These are phyloP conservation scores for Hoplostethus atlanticus DNA, from an alignment of 2,797 vertebrate species.

Conservation along the genomic window DNA sequence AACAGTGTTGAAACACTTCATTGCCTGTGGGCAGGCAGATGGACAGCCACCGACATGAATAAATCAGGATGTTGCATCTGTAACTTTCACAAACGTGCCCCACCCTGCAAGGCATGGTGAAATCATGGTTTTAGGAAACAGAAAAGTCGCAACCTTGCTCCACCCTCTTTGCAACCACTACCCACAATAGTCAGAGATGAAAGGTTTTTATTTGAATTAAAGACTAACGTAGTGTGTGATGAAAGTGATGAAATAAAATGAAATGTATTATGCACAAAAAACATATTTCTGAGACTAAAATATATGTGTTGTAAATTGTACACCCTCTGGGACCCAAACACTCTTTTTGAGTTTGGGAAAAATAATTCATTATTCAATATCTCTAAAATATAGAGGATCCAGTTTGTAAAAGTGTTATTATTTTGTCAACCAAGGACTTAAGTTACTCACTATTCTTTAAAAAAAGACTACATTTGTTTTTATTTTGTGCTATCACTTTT, in stretches of 20 bases:
- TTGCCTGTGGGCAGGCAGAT: conserved; percentile 1
- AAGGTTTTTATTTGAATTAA: neutral
- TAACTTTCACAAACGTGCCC: neutral
- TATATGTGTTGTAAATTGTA: no score
- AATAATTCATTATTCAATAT: no score
- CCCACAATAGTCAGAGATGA: neutral
- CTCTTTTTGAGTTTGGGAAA: no score
- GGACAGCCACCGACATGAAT: neutral
- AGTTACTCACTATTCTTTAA: neutral
- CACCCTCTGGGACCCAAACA: no score
- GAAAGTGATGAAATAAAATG: no score
- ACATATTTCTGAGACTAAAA: no score
- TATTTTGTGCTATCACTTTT: neutral
- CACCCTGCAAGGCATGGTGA: conserved; percentile 48
- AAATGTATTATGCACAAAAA: no score
- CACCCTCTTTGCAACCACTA: conserved; percentile 27
- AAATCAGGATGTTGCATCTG: conserved; percentile 14
- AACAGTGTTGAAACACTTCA: neutral
- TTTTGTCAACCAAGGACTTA: no score
- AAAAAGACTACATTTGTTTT: neutral
- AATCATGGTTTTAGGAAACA: conserved; percentile 73
- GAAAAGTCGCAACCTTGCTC: conserved; percentile 55
- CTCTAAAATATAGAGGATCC: no score
- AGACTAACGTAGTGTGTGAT: neutral
- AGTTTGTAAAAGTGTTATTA: neutral